These are phyloP conservation scores for Xanthorhoe spadicearia DNA, from an alignment of 2,888 invertebrate genomes.

Conservation along the genomic window DNA sequence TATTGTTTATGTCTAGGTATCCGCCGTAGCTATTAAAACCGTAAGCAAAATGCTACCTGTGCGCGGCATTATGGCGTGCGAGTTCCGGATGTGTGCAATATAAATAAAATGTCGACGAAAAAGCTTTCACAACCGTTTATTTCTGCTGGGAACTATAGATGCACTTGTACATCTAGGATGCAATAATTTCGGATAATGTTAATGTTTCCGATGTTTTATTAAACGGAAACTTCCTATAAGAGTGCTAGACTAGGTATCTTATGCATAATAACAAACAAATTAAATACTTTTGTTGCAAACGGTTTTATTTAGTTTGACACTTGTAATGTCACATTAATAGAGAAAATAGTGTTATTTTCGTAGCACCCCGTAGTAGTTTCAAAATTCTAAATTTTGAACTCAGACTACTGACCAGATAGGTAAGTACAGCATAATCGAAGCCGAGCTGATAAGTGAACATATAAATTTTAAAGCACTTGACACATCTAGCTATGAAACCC, in stretches of 20 bases:
- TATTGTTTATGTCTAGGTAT: conserved; percentile 10
- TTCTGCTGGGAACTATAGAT: conserved; percentile 64
- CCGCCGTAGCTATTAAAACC: conserved; percentile 18
- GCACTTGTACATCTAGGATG: conserved; percentile 9
- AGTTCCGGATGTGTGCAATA: conserved; percentile 66
- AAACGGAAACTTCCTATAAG: too few relatives aligned
- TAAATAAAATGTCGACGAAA: conserved; percentile 70
- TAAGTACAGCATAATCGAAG: too few relatives aligned
- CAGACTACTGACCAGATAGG: too few relatives aligned
- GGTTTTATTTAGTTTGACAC: too few relatives aligned
- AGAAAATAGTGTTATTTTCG: too few relatives aligned
- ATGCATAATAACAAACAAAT: too few relatives aligned
- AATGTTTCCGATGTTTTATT: too few relatives aligned
- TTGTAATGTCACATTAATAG: too few relatives aligned
- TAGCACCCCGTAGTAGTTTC: not conserved
- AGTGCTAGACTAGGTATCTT: too few relatives aligned
- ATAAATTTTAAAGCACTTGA: conserved; percentile 3
- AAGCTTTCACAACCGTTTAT: conserved; percentile 76
- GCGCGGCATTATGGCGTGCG: conserved; percentile 31
- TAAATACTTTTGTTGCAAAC: too few relatives aligned
- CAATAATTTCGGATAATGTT: too few relatives aligned
- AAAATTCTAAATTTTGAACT: not conserved
- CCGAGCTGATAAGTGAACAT: not conserved
- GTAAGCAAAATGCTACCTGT: conserved; percentile 21
- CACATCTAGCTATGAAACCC: not conserved